Conservation (phyloP, 2,797 vertebrate genomes). For the Knipowitschia caucasica region DNA sequence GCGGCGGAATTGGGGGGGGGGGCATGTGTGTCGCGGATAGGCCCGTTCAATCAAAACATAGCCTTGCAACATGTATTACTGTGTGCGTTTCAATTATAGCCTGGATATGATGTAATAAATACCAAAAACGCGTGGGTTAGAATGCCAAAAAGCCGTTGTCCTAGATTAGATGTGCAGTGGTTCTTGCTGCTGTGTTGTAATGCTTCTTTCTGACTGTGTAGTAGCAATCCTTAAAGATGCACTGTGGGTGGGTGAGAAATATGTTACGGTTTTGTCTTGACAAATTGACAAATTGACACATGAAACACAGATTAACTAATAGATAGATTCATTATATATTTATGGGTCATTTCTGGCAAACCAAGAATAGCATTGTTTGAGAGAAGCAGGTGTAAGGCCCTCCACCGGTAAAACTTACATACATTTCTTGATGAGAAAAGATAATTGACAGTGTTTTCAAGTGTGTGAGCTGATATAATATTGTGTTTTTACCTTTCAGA, state of each 20-base stretch:
- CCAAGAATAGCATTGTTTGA: too few relatives aligned
- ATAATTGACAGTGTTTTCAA: not conserved
- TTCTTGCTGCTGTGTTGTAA: not conserved
- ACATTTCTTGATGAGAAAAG: too few relatives aligned
- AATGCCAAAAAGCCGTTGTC: constrained; percentile 44
- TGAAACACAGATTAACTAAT: too few relatives aligned
- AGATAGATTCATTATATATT: too few relatives aligned
- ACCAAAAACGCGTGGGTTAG: constrained; percentile 34
- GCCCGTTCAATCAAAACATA: not conserved
- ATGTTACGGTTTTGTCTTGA: too few relatives aligned
- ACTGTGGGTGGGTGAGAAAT: too few relatives aligned
- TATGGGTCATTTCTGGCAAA: too few relatives aligned
- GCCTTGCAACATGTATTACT: not conserved
- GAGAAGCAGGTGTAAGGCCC: too few relatives aligned
- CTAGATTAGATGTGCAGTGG: constrained; percentile 4
- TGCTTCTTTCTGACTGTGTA: not conserved
- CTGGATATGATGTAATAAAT: constrained; percentile 4
- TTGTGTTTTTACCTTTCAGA: constrained; percentile 54
- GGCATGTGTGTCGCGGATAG: constrained; percentile 18
- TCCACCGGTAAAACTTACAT: too few relatives aligned
- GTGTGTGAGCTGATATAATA: not conserved
- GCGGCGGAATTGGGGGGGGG: constrained; percentile 40
- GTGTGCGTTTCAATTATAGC: not conserved
- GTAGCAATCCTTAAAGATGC: too few relatives aligned
- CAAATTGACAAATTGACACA: too few relatives aligned